Evolutionary conservation across 2,888 invertebrate species (phyloP).

Genomic region (Mechanitis mazaeus): DNA sequence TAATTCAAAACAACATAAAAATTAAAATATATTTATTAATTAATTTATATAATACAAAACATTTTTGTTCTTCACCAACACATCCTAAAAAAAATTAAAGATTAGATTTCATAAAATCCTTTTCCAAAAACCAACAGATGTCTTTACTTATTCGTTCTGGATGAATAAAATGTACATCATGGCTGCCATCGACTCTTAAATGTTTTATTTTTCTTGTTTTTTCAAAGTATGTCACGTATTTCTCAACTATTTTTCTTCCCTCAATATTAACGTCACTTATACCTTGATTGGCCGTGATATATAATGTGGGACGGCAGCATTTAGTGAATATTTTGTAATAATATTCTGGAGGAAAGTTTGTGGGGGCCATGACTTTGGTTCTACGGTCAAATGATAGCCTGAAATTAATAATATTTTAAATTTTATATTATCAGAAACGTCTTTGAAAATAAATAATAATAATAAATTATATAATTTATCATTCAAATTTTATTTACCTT

Average conservation of each 20-base stretch:
- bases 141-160: constrained; percentile 68
- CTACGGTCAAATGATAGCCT: constrained; percentile 60
- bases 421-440: no score
- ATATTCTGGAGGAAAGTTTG: constrained; percentile 45
- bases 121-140: constrained; percentile 53
- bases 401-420: constrained; percentile 25
- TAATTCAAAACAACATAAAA: no score
- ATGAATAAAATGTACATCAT: constrained; percentile 78
- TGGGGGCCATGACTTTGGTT: constrained; percentile 40
- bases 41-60: no score
- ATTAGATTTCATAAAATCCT: constrained; percentile 34
- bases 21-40: no score
- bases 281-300: constrained; percentile 40
- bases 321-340: constrained; percentile 45
- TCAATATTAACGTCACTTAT: constrained; percentile 24
- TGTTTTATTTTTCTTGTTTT: constrained; percentile 27
- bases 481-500: no score
- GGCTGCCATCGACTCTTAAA: constrained; percentile 67
- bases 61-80: no score
- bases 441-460: not conserved
- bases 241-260: constrained; percentile 30
- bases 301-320: constrained; percentile 45
- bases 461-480: no score
- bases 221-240: constrained; percentile 36
- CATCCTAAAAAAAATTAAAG: constrained; percentile 25